Conservation (phyloP, 2,797 vertebrate species). For the Moxostoma hubbsi region DNA sequence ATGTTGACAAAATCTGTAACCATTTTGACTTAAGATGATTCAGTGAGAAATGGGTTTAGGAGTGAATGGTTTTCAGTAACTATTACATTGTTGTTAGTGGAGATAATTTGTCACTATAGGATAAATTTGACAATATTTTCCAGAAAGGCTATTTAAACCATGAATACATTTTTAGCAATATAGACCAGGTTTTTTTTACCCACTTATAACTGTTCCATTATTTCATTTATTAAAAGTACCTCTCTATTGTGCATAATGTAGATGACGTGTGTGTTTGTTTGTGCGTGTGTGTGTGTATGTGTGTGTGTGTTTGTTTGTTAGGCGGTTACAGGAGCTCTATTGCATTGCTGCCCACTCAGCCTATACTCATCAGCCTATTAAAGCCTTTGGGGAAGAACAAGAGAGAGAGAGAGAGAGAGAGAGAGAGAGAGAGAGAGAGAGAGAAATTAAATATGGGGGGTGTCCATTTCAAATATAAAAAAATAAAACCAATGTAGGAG, state of each 20-base stretch:
- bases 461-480: constrained; percentile 30
- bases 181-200: no score
- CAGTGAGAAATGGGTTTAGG: constrained; percentile 36
- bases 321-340: constrained; percentile 64
- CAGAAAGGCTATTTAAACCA: no score
- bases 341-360: constrained; percentile 66
- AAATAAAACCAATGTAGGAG: constrained; percentile 56
- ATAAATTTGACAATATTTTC: not conserved
- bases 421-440: not conserved
- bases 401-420: not conserved
- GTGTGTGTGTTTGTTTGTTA: constrained; percentile 34
- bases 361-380: constrained; percentile 85
- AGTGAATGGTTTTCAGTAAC: constrained; percentile 4
- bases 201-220: no score
- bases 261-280: not conserved
- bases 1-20: constrained; percentile 71
- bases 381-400: constrained; percentile 69
- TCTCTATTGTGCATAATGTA: no score
- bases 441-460: constrained; percentile 16
- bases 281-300: constrained; percentile 21
- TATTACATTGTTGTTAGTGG: no score
- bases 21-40: constrained; percentile 65
- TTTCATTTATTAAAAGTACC: constrained; percentile 13
- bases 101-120: not conserved
- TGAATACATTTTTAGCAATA: no score